These are phyloP conservation scores for Triplophysa dalaica DNA, from an alignment of 2,113 vertebrate species.

Conservation along the genomic window DNA sequence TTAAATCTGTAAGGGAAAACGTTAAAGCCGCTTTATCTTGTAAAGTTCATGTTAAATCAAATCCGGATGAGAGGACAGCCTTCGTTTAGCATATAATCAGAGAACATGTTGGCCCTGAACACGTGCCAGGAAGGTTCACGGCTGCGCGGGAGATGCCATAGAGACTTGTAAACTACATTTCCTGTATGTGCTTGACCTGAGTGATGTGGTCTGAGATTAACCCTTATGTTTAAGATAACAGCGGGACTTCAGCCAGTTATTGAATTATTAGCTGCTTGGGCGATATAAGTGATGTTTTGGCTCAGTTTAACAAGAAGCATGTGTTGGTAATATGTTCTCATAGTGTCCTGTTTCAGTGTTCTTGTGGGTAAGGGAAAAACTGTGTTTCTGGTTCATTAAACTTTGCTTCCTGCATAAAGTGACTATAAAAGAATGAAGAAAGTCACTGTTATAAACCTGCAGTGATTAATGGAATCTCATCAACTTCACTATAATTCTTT, in stretches of 20 bases:
- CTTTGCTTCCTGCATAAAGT: constrained; percentile 43
- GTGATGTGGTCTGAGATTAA: constrained; percentile 28
- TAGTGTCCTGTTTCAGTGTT: constrained; percentile 14
- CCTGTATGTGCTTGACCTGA: constrained; percentile 27
- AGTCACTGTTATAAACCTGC: constrained; percentile 12
- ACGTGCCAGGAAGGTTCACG: constrained; percentile 44
- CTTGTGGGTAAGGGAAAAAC: constrained; percentile 13
- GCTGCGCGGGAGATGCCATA: constrained; percentile 12
- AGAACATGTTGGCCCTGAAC: constrained; percentile 26
- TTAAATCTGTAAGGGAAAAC: background rate
- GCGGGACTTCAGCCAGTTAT: constrained; percentile 24
- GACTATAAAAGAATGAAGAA: constrained; percentile 35
- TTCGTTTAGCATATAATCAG: background rate
- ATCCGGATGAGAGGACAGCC: constrained; percentile 2
- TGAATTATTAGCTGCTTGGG: background rate
- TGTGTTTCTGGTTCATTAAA: background rate
- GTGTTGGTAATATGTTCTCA: constrained; percentile 21
- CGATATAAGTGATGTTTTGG: constrained; percentile 27
- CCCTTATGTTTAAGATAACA: constrained; percentile 5
- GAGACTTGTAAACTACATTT: constrained; percentile 25
- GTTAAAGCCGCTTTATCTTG: background rate
- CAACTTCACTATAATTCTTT: background rate
- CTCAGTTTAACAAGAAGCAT: constrained; percentile 27
- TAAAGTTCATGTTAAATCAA: constrained; percentile 1
- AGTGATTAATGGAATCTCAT: background rate